Conservation (phyloP, 2,888 invertebrate genomes). For the Perdita meconis region DNA sequence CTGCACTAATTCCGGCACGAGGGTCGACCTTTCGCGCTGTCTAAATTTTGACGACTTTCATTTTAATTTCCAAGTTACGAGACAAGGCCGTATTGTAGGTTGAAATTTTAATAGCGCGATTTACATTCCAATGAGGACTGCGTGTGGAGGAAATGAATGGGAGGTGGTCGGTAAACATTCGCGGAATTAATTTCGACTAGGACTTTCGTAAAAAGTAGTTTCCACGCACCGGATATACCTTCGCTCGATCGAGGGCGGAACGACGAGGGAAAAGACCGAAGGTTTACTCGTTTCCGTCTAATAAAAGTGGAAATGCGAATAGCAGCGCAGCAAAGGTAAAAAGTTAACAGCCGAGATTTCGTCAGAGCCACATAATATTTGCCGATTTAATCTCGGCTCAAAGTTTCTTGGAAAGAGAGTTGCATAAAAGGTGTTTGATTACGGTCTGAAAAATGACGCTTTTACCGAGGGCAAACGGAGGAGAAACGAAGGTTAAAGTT, state of each 20-base stretch:
- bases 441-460: too few species aligned
- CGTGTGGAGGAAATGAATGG: not conserved
- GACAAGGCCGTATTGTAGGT: too few species aligned
- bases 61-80: too few species aligned
- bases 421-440: too few species aligned
- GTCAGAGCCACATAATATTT: too few species aligned
- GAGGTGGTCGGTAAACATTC: not conserved
- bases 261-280: not conserved
- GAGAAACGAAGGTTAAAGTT: too few species aligned
- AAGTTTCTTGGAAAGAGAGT: too few species aligned
- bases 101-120: too few species aligned
- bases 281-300: constrained; percentile 17
- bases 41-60: too few species aligned
- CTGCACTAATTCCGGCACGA: not conserved
- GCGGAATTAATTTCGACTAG: not conserved
- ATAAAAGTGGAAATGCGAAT: not conserved
- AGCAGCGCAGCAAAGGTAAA: not conserved
- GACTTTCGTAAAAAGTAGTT: not conserved
- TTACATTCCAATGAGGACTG: not conserved
- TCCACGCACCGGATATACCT: not conserved
- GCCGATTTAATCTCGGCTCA: too few species aligned
- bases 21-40: too few species aligned
- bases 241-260: constrained; percentile 13
- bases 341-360: not conserved
- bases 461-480: too few species aligned